Evolutionary conservation across 2,797 vertebrate species (phyloP).

Genomic region (Acipenser ruthenus): DNA sequence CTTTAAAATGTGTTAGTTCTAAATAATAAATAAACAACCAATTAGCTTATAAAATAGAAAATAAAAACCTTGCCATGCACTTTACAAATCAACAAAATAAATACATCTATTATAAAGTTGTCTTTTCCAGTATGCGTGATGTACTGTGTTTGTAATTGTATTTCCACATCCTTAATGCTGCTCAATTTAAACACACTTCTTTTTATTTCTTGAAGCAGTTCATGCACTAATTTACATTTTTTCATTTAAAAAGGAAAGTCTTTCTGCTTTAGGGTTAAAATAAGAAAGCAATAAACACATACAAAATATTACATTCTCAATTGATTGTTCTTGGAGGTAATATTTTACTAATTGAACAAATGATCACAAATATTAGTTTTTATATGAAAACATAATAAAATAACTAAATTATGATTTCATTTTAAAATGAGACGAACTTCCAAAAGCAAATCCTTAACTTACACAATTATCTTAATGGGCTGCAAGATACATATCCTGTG

Average conservation of each 20-base stretch:
- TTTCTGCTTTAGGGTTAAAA: conserved; percentile 67
- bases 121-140: not conserved
- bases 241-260: conserved; percentile 65
- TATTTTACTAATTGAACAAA: conserved; percentile 74
- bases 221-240: conserved; percentile 62
- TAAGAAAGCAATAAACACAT: conserved; percentile 61
- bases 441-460: no score
- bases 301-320: conserved; percentile 71
- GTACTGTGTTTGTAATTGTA: conserved; percentile 40
- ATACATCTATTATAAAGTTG: not conserved
- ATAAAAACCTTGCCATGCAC: no score
- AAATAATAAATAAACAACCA: no score
- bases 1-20: no score
- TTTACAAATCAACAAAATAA: no score
- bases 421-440: no score
- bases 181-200: conserved; percentile 55
- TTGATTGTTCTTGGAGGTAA: conserved; percentile 67
- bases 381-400: conserved; percentile 64
- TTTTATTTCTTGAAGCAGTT: conserved; percentile 43
- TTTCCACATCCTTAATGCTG: conserved; percentile 44
- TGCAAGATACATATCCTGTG: not conserved
- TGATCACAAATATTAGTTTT: conserved; percentile 65
- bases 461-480: no score
- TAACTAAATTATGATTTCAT: conserved; percentile 51
- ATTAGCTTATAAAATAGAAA: no score